phyloP scores from a whole-genome alignment of 1,140 invertebrate species.

The Amphibalanus amphitrite region DNA sequence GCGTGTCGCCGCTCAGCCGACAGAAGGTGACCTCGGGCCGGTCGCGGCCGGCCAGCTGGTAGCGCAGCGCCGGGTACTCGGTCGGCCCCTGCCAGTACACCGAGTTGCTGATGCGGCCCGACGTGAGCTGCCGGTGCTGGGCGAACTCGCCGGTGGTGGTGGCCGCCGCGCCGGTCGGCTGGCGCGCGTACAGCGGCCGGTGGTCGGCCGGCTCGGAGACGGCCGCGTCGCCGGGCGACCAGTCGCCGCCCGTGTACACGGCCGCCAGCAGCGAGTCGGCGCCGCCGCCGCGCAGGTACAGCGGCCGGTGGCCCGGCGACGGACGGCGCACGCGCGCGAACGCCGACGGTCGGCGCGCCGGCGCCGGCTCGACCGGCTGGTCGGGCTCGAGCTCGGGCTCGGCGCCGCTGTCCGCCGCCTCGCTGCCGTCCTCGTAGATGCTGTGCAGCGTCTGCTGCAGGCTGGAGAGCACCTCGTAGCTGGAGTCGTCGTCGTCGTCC shows the following conservation, averaged over 20 bases:
- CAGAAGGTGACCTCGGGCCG: neutral
- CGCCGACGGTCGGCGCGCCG: too few relatives aligned
- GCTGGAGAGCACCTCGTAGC: too few relatives aligned
- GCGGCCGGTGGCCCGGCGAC: too few relatives aligned
- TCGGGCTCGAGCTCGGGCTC: too few relatives aligned
- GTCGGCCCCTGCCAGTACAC: neutral
- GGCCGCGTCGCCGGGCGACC: neutral
- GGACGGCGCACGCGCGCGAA: too few relatives aligned
- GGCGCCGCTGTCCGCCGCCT: too few relatives aligned
- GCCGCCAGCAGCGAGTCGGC: too few relatives aligned
- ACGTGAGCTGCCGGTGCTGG: neutral
- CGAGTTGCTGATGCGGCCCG: neutral
- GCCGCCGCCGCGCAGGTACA: too few relatives aligned
- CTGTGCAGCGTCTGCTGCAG: too few relatives aligned
- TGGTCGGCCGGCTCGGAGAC: neutral
- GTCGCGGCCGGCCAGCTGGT: neutral
- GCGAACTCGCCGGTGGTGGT: neutral
- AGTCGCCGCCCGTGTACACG: neutral
- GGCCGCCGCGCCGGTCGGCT: neutral
- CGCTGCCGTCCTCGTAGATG: too few relatives aligned
- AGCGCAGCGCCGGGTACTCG: neutral
- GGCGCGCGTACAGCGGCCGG: neutral
- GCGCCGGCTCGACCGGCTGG: too few relatives aligned
- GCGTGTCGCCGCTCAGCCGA: neutral
- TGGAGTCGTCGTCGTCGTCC: too few relatives aligned